These are phyloP conservation scores for Tetranychus piercei DNA, from an alignment of 2,888 invertebrate genomes.

Conservation along the genomic window DNA sequence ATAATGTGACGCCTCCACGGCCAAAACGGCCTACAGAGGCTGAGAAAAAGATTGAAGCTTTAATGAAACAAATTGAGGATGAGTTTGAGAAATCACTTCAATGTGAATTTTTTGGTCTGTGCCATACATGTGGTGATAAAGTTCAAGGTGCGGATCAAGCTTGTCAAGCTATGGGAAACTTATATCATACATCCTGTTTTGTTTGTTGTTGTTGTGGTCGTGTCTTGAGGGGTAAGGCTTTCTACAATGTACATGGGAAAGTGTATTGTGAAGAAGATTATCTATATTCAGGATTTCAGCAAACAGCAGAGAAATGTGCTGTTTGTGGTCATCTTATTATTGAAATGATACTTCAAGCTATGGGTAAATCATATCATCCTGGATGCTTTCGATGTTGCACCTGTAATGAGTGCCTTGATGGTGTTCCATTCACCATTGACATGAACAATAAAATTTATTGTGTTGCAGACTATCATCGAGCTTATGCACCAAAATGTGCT, in stretches of 20 bases:
- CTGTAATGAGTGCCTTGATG: conserved; percentile 41
- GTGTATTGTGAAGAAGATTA: conserved; percentile 64
- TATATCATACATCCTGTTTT: conserved; percentile 93
- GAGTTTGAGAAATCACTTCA: conserved; percentile 90
- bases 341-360: conserved; percentile 68
- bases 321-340: conserved; percentile 95
- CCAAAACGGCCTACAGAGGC: neutral
- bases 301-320: conserved; percentile 94
- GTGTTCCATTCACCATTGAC: conserved; percentile 93
- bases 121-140: conserved; percentile 81
- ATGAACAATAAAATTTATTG: conserved; percentile 49
- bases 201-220: conserved; percentile 93
- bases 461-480: conserved; percentile 37
- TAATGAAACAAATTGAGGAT: conserved; percentile 75
- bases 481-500: conserved; percentile 96
- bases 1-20: no score
- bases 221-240: conserved; percentile 83
- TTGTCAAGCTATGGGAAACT: conserved; percentile 93
- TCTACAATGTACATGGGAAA: conserved; percentile 92
- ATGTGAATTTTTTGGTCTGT: conserved; percentile 91
- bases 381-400: conserved; percentile 94
- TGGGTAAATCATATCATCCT: conserved; percentile 97
- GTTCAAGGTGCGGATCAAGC: conserved; percentile 90
- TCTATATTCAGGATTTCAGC: conserved; percentile 70
- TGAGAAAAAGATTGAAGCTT: conserved; percentile 57